Conservation (phyloP, 2,113 vertebrate species). For the Neofelis nebulosa region DNA sequence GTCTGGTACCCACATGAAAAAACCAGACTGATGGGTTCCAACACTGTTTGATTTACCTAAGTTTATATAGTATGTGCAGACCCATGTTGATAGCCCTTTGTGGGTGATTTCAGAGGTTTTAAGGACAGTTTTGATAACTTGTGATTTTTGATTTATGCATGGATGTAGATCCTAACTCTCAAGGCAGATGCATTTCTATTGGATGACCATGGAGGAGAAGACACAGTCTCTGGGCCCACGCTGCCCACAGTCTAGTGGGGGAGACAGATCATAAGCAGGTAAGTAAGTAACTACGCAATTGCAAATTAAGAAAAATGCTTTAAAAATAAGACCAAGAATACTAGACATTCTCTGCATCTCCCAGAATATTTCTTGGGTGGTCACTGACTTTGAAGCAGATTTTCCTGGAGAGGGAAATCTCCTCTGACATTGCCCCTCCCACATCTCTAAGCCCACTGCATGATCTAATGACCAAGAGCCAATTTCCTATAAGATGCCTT, state of each 20-base stretch:
- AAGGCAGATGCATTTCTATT: not conserved
- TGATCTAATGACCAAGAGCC: not conserved
- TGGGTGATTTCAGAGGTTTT: not conserved
- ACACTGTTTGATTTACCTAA: not conserved
- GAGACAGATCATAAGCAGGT: not conserved
- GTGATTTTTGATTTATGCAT: not conserved
- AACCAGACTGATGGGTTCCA: not conserved
- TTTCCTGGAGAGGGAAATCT: not conserved
- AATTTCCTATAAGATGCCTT: not conserved
- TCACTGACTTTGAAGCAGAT: not conserved
- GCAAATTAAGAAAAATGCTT: not conserved
- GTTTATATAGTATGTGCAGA: not conserved
- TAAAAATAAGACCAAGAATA: not conserved
- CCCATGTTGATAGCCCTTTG: fast-evolving
- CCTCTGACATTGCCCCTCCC: not conserved
- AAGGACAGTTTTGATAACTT: not conserved
- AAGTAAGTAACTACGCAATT: not conserved
- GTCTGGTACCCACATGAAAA: not conserved
- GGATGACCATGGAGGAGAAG: not conserved
- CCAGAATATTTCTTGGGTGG: not conserved
- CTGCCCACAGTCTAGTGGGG: not conserved
- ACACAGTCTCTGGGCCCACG: not conserved
- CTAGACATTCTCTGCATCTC: not conserved
- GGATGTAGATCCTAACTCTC: not conserved
- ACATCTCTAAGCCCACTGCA: not conserved